phyloP scores from a whole-genome alignment of 2,888 invertebrate genomes.

The Cosmopolites sordidus region DNA sequence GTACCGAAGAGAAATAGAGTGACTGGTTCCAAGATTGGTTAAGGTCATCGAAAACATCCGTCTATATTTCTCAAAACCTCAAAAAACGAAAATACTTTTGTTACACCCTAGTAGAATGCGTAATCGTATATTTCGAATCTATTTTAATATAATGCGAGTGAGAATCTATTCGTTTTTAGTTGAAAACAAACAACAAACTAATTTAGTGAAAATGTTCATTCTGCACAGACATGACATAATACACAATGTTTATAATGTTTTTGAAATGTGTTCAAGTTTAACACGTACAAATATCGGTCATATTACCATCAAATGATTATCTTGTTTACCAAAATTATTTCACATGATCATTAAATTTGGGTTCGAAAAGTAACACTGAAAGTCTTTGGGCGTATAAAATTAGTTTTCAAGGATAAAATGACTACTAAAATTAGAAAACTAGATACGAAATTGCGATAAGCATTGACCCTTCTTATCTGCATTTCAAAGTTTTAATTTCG shows the following conservation, averaged over 20 bases:
- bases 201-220: neutral
- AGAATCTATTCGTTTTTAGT: too few species aligned
- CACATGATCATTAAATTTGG: too few species aligned
- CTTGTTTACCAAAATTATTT: neutral
- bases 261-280: neutral
- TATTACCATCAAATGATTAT: neutral
- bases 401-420: too few species aligned
- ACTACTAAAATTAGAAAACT: neutral
- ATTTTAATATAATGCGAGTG: too few species aligned
- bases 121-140: too few species aligned
- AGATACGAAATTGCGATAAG: neutral
- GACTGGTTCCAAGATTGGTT: too few species aligned
- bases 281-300: neutral
- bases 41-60: too few species aligned
- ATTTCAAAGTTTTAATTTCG: neutral
- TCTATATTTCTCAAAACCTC: too few species aligned
- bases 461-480: neutral
- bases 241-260: slow-evolving; percentile 1
- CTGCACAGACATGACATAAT: neutral
- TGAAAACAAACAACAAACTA: too few species aligned
- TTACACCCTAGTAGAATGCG: too few species aligned
- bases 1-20: too few species aligned
- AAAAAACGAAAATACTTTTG: too few species aligned
- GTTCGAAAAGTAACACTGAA: neutral
- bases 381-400: neutral